Evolutionary conservation across 2,888 invertebrate species (phyloP).

Genomic region (Invenusta paracnida): DNA sequence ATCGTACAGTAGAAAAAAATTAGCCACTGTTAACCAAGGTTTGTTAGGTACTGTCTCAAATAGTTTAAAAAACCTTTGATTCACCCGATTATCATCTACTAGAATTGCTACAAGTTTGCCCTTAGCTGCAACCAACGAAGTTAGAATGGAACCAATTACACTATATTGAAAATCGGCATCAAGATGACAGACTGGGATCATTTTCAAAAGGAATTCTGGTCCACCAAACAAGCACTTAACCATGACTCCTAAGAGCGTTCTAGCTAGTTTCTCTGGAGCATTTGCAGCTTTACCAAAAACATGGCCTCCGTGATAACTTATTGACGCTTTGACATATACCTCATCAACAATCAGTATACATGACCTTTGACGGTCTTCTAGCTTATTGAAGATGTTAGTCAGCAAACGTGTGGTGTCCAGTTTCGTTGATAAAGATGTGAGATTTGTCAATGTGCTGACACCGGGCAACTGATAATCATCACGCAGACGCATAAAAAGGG

Average conservation of each 20-base stretch:
- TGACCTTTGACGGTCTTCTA: slow-evolving; percentile 18
- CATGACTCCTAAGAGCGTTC: slow-evolving; percentile 19
- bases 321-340: slow-evolving; percentile 20
- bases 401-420: slow-evolving; percentile 17
- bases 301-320: slow-evolving; percentile 15
- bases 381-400: slow-evolving; percentile 25
- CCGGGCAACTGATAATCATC: slow-evolving; percentile 10
- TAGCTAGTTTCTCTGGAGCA: slow-evolving; percentile 22
- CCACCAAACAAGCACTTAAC: slow-evolving; percentile 26
- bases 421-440: slow-evolving; percentile 18
- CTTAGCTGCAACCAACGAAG: slow-evolving; percentile 14
- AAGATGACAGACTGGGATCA: slow-evolving; percentile 15
- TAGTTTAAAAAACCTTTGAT: slow-evolving; percentile 25
- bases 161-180: slow-evolving; percentile 27
- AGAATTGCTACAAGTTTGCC: slow-evolving; percentile 23
- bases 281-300: slow-evolving; percentile 34
- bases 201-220: slow-evolving; percentile 25
- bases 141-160: slow-evolving; percentile 8
- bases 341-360: slow-evolving; percentile 14
- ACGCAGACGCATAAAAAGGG: background rate
- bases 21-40: slow-evolving; percentile 30
- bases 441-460: slow-evolving; percentile 3
- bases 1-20: slow-evolving; percentile 28
- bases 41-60: slow-evolving; percentile 9
- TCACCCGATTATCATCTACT: slow-evolving; percentile 24